phyloP scores from a whole-genome alignment of 2,888 invertebrate species.

The Yponomeuta plumbellus region DNA sequence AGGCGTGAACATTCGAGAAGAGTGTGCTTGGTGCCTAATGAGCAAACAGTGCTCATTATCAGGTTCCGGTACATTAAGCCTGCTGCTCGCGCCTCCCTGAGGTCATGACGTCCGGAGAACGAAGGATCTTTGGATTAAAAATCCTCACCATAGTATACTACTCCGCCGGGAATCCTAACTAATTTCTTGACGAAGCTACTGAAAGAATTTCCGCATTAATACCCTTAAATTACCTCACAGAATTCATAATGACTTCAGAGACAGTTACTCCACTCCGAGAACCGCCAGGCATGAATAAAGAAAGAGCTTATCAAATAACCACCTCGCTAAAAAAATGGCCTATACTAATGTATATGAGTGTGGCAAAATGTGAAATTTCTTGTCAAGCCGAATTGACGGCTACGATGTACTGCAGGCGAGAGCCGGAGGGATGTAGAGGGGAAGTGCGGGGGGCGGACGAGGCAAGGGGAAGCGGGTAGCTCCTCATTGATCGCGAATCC shows the following conservation, averaged over 20 bases:
- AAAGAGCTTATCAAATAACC: not conserved
- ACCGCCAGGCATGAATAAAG: not conserved
- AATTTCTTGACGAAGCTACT: not conserved
- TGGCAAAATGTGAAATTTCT: conserved; percentile 21
- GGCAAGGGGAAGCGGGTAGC: conserved; percentile 37
- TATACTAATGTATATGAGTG: not conserved
- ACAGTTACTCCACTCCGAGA: not conserved
- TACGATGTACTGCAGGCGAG: conserved; percentile 23
- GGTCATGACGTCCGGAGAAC: not conserved
- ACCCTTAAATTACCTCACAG: not conserved
- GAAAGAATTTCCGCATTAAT: not conserved
- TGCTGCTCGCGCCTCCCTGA: conserved; percentile 4
- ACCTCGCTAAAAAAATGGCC: not conserved
- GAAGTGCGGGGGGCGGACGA: conserved; percentile 33
- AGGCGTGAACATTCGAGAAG: not conserved
- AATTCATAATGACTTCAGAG: not conserved
- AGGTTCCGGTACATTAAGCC: conserved; percentile 37
- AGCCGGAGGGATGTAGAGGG: conserved; percentile 24
- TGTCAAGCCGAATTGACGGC: conserved; percentile 25
- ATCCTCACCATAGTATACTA: not conserved
- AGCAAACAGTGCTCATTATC: conserved; percentile 38
- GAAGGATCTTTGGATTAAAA: not conserved
- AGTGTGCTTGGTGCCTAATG: conserved; percentile 9
- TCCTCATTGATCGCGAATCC: conserved; percentile 67
- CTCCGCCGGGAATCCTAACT: not conserved